Percentiles rank a stretch among this genome's conserved stretches.
These are phyloP conservation scores for Pseudoatta argentina DNA, from an alignment of 1,140 invertebrate genomes.

Conservation along the genomic window DNA sequence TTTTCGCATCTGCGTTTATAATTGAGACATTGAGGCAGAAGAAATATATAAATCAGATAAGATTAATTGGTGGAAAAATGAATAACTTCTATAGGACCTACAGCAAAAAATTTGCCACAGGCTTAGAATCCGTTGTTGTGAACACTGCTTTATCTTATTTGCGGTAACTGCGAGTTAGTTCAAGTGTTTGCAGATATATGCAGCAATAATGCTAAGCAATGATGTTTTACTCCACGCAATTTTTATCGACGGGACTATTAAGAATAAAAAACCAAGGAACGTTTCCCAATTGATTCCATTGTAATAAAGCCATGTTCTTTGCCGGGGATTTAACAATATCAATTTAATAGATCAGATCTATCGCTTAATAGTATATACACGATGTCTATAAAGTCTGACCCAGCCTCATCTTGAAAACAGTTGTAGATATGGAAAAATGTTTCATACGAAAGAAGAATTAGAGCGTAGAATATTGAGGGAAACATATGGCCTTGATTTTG, in stretches of 20 bases:
- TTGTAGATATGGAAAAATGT: too few relatives aligned
- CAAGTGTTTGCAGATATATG: not conserved
- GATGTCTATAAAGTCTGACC: too few relatives aligned
- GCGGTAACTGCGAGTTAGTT: not conserved
- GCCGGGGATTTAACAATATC: not conserved
- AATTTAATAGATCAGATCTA: not conserved
- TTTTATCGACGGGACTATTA: not conserved
- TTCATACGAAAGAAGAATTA: too few relatives aligned
- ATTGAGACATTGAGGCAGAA: slow-evolving; percentile 10
- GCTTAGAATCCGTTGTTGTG: not conserved
- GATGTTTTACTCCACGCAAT: not conserved
- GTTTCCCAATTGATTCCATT: not conserved
- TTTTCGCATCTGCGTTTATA: slow-evolving; percentile 40
- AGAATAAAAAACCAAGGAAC: not conserved
- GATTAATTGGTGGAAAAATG: slow-evolving; percentile 6
- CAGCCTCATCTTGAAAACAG: too few relatives aligned
- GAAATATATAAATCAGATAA: slow-evolving; percentile 55
- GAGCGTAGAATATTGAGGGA: too few relatives aligned
- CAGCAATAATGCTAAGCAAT: not conserved
- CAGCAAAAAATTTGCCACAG: not conserved
- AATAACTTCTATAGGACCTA: not conserved
- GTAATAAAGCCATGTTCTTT: not conserved
- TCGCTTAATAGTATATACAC: not conserved
- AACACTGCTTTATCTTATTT: not conserved
- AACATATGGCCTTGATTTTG: too few relatives aligned